These are phyloP conservation scores for Oryzaephilus surinamensis DNA, from an alignment of 1,140 invertebrate species.

Conservation along the genomic window DNA sequence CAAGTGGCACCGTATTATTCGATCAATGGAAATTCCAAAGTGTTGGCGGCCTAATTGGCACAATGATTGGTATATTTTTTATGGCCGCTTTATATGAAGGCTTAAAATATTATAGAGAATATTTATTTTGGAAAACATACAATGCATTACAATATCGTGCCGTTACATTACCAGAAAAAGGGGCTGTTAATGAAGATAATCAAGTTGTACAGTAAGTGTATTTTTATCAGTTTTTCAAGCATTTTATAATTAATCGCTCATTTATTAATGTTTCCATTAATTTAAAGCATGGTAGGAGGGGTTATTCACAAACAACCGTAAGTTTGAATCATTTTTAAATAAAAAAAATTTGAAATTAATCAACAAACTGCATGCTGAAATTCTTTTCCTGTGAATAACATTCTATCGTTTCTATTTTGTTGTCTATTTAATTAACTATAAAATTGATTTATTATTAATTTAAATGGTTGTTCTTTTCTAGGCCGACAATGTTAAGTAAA, in stretches of 20 bases:
- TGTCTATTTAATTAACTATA: neutral
- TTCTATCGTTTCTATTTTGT: neutral
- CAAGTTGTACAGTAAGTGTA: conserved; percentile 59
- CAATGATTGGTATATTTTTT: conserved; percentile 76
- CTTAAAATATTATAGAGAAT: conserved; percentile 80
- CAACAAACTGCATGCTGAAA: too few relatives aligned
- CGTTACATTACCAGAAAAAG: conserved; percentile 62
- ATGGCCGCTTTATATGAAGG: conserved; percentile 82
- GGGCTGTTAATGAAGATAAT: conserved; percentile 50
- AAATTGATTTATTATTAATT: neutral
- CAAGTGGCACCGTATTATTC: conserved; percentile 65
- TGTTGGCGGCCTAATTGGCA: conserved; percentile 64
- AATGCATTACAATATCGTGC: conserved; percentile 56
- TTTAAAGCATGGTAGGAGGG: conserved; percentile 50
- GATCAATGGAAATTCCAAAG: conserved; percentile 64
- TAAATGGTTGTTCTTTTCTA: conserved; percentile 34
- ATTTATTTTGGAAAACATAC: conserved; percentile 73
- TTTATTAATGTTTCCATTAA: conserved; percentile 5
- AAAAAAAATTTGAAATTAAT: too few relatives aligned
- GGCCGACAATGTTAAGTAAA: conserved; percentile 65
- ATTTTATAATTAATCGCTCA: conserved; percentile 1
- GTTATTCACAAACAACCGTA: conserved; percentile 64
- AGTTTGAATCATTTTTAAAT: conserved; percentile 36
- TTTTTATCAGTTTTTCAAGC: neutral
- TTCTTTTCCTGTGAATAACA: too few relatives aligned